Base-by-base conservation (phyloP, 1,140 invertebrate genomes). In the Orius insidiosus region DNA sequence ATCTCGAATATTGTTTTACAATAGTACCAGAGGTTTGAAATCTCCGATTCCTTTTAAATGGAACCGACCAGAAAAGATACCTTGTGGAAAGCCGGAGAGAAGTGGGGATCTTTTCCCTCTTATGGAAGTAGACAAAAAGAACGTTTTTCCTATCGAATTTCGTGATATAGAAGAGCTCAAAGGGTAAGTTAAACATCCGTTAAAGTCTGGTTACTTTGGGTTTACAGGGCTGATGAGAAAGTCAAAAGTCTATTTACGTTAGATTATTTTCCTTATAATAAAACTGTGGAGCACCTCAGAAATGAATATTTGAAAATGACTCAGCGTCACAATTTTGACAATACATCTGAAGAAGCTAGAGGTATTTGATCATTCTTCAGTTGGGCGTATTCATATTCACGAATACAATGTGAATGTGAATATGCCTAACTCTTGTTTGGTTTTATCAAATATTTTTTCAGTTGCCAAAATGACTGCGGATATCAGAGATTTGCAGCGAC, bases 201-300 rank as follows among this genome's bases (percentile, higher is more conserved):
- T 13, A n/a, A 33, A 33, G 32, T 33, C 32, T 7, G 6, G 6
- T 41, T 5, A 9, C 24, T 7, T 8, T 41, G 6, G 50, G 64
- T 64, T 66, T 66, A 49, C 54, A 72, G 70, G 38, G 71, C 70
- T 31, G 58, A 67, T 54, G 69, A 74, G 24, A 49, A 60, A 10
- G 69, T 78, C 0, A 71, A 70, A 50, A 69, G 61, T 45, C 45
- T 77, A 10, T 76, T 74, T 49, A 64, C 60, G 13, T 51, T 78
- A 5, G 60, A 68, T 38, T 76, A 68, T 58, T 64, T 67, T 50
- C 63, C 61, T 9, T 53, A 53, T 8, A 59, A 52, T 40, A 53
- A 63, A 50, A 59, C 58, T 1, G 58, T 57, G 8, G 49, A 56
- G 34, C 41, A 62, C 2, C 61, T 63, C 40, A 59, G 58, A 9